Base-by-base conservation (phyloP, 2,113 vertebrate genomes). In the Pituophis catenifer region DNA sequence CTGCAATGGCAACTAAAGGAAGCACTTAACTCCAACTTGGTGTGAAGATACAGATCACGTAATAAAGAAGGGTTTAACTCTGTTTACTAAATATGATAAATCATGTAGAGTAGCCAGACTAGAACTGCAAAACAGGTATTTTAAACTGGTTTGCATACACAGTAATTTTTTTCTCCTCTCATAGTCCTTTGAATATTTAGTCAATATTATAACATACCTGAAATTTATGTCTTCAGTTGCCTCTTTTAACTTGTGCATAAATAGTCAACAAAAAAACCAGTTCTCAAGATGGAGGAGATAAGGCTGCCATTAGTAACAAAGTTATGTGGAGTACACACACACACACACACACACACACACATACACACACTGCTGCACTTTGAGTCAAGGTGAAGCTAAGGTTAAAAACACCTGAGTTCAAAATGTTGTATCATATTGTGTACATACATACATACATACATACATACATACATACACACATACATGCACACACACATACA, bases 41-140 rank as follows among this genome's bases (percentile, higher is more conserved):
- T 21, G 94, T 88, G 50, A 11, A 96, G 94, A 94, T 96, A 96
- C 1, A n/a, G 94, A 88, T 94, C 95, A 93, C 44, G 3, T 50
- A 90, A 55, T 95, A 95, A 93, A 95, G 88, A 95, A 96, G 9
- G 86, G 58, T 94, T 93, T 94, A 86, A 4, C 88, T 94, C 88
- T 97, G 95, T 98, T 97, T 97, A 97, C 95, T 97, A 94, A 96
- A 97, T 33, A 97, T 33, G 54, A 86, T 59, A 94, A 93, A 90
- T 92, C n/a, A 94, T 93, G 86, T 86, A 93, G 54, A 93, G 65
- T 88, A 96, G 93, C 93, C 95, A 93, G 94, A 75, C 52, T 95
- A 89, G 92, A 97, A 96, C 95, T 94, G 94, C 92, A 93, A 96
- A 96, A 59, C 70, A 85, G 59, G 23, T 59, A 92, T 94, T 86